These are phyloP conservation scores for Sphenodon punctatus DNA, from an alignment of 2,797 vertebrate species.

Conservation along the genomic window DNA sequence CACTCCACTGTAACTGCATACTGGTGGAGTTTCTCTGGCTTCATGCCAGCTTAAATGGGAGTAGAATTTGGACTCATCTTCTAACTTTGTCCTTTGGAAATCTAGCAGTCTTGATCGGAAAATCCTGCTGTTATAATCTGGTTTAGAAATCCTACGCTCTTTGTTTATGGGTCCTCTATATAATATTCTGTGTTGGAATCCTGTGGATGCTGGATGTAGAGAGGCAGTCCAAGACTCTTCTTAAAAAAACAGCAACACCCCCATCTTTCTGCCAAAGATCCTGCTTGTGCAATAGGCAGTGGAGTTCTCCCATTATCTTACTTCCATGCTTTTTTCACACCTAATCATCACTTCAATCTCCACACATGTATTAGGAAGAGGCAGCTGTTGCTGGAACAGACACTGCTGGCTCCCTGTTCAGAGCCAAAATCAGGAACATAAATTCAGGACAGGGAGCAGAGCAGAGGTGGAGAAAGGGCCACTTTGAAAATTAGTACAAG, in stretches of 20 bases:
- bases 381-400: background rate
- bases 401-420: background rate
- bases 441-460: too few relatives aligned
- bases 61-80: background rate
- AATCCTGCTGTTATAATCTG: background rate
- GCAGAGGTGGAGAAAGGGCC: too few relatives aligned
- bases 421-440: too few relatives aligned
- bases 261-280: background rate
- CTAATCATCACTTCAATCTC: background rate
- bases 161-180: background rate
- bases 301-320: background rate
- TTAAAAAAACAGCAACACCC: background rate
- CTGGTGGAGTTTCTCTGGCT: background rate
- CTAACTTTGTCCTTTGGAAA: background rate
- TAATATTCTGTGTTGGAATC: background rate
- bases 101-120: background rate
- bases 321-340: too few relatives aligned
- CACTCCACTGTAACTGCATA: background rate
- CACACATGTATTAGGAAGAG: background rate
- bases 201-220: background rate
- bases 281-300: background rate
- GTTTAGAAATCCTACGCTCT: background rate
- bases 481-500: too few relatives aligned
- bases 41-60: background rate
- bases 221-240: background rate